Evolutionary conservation across 2,113 vertebrate species (phyloP), one percentile per base, ranked within the genome.

Genomic region (Pelecanus crispus): DNA sequence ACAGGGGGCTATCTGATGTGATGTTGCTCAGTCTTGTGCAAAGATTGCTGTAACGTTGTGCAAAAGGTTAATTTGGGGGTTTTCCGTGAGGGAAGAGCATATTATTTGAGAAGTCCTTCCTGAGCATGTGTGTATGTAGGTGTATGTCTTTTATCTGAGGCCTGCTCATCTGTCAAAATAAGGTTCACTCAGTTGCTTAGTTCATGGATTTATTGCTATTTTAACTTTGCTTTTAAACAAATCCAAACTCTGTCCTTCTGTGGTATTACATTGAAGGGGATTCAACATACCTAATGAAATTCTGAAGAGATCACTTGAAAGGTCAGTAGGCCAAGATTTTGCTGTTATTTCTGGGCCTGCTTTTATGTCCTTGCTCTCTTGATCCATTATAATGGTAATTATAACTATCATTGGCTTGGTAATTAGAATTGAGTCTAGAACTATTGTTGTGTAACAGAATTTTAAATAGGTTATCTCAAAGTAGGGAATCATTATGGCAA

Each of bases 391-490:
- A 83, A 40, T 93, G 31, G n/a, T 91, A 92, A 86, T 93, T 90
- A 68, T 49, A 88, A 24, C 47, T 65, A 56, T 93, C 44, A 86
- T 71, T 94, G 82, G 53, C 40, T 86, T 45, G 26, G 53, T 88
- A 88, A 91, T 95, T 92, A 86, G 85, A 86, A 50, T 56, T 40
- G 59, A 93, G 87, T 82, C 84, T 93, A 82, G 74, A 85, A 86
- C 87, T 86, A 47, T 25, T 88, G 81, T 97, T 97, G 96, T 96
- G 92, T 96, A 97, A 95, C 86, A 96, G 72, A 95, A 85, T 91
- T 94, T 77, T 82, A 95, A 97, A 49, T 89, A 84, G 96, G 66
- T 94, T 96, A 90, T 96, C 81, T 95, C 50, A 73, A 90, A 68
- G 53, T 58, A 95, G 61, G 71, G 49, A 84, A 62, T 88, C 63